Evolutionary conservation across 2,888 invertebrate genomes (phyloP).

Genomic region (Cinara cedri): DNA sequence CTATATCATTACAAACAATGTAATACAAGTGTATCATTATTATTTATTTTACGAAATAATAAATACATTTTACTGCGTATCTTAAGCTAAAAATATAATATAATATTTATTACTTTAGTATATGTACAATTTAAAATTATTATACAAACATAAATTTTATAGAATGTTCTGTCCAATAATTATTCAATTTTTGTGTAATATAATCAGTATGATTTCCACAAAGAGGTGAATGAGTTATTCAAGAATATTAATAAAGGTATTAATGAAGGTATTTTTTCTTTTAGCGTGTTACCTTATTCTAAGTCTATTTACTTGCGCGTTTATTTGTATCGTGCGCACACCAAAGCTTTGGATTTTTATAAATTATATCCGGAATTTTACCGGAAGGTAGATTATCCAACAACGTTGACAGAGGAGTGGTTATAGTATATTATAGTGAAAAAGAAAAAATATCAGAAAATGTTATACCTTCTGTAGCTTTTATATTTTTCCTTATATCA

Average conservation of each 20-base stretch:
- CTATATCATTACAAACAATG: no score
- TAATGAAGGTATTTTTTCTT: neutral
- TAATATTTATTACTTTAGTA: no score
- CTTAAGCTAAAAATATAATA: no score
- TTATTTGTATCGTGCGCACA: neutral
- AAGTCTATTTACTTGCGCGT: neutral
- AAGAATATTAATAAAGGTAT: neutral
- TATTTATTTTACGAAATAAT: no score
- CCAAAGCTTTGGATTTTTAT: neutral
- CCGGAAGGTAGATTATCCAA: conserved; percentile 5
- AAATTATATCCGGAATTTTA: conserved; percentile 19
- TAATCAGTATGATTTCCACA: neutral
- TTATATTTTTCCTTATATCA: neutral
- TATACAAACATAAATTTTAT: no score
- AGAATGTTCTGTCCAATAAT: neutral
- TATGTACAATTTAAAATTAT: neutral
- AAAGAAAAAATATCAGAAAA: neutral
- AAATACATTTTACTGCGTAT: neutral
- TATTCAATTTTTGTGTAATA: conserved; percentile 2
- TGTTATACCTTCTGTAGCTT: neutral
- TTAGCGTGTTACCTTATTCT: neutral
- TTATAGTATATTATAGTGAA: neutral
- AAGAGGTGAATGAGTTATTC: conserved; percentile 7
- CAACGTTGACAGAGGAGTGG: neutral
- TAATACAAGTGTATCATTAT: neutral